Base-by-base conservation (phyloP, 2,797 vertebrate genomes). In the Rhadinocentrus ornatus region DNA sequence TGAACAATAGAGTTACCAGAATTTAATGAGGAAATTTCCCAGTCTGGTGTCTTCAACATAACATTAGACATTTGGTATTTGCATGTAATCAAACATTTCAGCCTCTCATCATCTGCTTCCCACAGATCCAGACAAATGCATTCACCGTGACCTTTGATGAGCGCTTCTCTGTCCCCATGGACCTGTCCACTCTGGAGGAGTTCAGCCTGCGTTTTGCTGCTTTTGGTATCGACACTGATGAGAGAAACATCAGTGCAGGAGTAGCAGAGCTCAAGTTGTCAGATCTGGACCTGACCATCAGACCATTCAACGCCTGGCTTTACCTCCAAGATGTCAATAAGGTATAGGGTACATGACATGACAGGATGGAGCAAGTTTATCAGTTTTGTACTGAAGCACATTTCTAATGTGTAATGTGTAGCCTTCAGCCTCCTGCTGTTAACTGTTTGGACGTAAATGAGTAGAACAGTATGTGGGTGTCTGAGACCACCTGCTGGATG, bases 311-410 rank as follows among this genome's bases (percentile, higher is more conserved):
- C 0, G 96, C 97, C 78, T 99, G 98, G 98, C 96, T 99, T 22
- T 99, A 98, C 90, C 92, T 99, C 26, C 98, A 99, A 83, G 98
- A 99, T 76, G 93, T 95, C 79, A 98, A 96, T 83, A 99, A 97
- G 96, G 98, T 96, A 52, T 46, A 10, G 16, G 4, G 15, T 22
- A 32, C 9, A 32, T 41, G 1, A 12, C 13, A 65, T 15, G 2
- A 50, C 12, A 11, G 18, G 48, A 34, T 26, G 12, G 12, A 52
- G 10, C 11, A 26, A 26, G 24, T 26, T 4, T 1, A 22, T 13
- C n/a, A 8, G 22, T 26, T 52, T 26, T 24, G 10, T 22, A 52
- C 24, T 52, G 7, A n/a, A 22, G 46, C 46, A 22, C 46, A 22
- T 50, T 50, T 50, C n/a, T 20, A 4, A n/a, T 22, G 46, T 50